These are phyloP conservation scores for Coecobrya sp. DNA, from an alignment of 2,888 invertebrate genomes.

Conservation along the genomic window DNA sequence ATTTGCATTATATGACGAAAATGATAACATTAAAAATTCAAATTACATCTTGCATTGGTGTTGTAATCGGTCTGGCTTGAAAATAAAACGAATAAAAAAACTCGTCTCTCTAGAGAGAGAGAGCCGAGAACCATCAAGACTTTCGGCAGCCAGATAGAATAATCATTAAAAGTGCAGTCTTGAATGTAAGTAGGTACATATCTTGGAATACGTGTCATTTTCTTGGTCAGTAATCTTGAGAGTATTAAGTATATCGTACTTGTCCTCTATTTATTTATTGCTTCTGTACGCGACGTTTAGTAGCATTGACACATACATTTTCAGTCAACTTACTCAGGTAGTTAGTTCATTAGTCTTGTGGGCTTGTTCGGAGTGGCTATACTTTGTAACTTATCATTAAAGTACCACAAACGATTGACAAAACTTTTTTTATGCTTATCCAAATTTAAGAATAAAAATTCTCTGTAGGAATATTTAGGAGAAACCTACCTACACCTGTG, in stretches of 20 bases:
- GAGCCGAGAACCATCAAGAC: too few species aligned
- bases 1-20: neutral
- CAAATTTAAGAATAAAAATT: neutral
- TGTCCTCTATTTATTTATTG: neutral
- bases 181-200: neutral
- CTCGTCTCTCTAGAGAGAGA: too few species aligned
- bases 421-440: neutral
- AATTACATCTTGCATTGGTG: conserved; percentile 14
- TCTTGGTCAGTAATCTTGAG: neutral
- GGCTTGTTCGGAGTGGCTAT: neutral
- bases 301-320: neutral
- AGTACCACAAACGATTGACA: neutral
- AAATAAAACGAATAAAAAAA: conserved; percentile 2
- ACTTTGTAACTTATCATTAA: neutral
- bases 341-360: neutral
- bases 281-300: neutral
- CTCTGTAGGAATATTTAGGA: neutral
- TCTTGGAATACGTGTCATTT: neutral
- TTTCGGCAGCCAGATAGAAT: neutral
- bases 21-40: conserved; percentile 31
- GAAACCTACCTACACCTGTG: too few species aligned
- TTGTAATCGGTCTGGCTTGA: neutral
- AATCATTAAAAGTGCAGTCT: conserved; percentile 22
- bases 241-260: neutral
- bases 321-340: neutral